Base-by-base conservation (phyloP, 1,140 invertebrate genomes). In the Zaprionus nigranus region DNA sequence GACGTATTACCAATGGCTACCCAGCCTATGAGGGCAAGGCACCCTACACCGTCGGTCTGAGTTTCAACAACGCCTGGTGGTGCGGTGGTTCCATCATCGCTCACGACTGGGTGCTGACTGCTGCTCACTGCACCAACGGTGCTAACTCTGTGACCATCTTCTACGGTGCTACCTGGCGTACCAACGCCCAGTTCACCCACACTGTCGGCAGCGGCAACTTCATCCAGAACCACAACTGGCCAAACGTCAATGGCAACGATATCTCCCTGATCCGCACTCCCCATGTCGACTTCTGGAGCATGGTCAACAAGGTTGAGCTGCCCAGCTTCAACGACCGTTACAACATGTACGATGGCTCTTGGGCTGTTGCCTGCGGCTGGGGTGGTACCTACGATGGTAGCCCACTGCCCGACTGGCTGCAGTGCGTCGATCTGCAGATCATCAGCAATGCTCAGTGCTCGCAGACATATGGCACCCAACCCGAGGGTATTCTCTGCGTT, bases 81-180 rank as follows among this genome's bases (percentile, higher is more conserved):
- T 96, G 95, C 82, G 95, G 95, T 12, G 95, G 94, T 30, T 94
- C 94, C 20, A 82, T 96, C 62, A 93, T 95, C 36, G 93, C 92
- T 60, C 78, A 92, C 65, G 59, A 92, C 24, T 95, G 93, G 93
- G 87, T 95, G 7, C 72, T 95, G 38, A 94, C 94, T 9, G 94
- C 95, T 24, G 95, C 94, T n/a, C 95, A 96, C 78, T 95, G 95
- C 81, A 75, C 67, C 30, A 75, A 75, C 54, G 38, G 40, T 7
- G 86, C 75, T 22, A 56, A 40, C 9, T 61, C 56, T n/a, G 82
- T 74, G n/a, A 79, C 73, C 46, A 67, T 79, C 46, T 79, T 61
- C 57, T 77, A 79, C 13, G 82, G 82, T 49, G 78, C 81, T 22
- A 81, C 78, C 5, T 59, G 62, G 43, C 78, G 81, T 5, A 81